Conservation (phyloP, 2,113 vertebrate species). For the Alectura lathami region DNA sequence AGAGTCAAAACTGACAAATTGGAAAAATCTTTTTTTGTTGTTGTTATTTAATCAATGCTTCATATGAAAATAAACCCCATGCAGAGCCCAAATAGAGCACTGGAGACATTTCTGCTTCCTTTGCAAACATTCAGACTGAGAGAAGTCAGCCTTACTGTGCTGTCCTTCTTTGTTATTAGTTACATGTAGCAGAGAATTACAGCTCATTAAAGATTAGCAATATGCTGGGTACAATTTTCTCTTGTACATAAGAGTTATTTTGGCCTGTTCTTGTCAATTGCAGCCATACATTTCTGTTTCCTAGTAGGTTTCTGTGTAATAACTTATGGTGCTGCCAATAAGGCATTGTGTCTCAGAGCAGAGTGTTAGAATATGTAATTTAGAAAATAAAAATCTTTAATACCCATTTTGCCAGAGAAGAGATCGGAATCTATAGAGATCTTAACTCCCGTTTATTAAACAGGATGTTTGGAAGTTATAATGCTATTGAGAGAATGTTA, state of each 20-base stretch:
- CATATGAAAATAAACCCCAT: not conserved
- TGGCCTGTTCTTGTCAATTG: not conserved
- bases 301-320: not conserved
- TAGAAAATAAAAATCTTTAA: conserved; percentile 53
- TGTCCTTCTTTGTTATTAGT: not conserved
- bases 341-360: not conserved
- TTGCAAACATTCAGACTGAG: not conserved
- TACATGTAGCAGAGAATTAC: not conserved
- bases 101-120: not conserved
- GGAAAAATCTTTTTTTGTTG: not conserved
- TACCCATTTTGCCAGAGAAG: not conserved
- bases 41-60: not conserved
- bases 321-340: not conserved
- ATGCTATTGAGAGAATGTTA: not conserved
- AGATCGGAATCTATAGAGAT: conserved; percentile 40
- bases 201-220: not conserved
- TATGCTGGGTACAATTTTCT: not conserved
- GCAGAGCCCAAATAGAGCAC: not conserved
- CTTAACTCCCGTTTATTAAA: conserved; percentile 21
- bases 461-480: not conserved
- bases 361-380: not conserved
- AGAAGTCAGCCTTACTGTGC: not conserved
- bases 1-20: not conserved
- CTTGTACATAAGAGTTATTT: not conserved
- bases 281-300: not conserved